A percentile compares a stretch with the other conserved stretches of the same genome.
Evolutionary conservation across 30 jellyfish, hydroid and myxozoan species (phyloP).

Genomic region (Aurelia coerulea): DNA sequence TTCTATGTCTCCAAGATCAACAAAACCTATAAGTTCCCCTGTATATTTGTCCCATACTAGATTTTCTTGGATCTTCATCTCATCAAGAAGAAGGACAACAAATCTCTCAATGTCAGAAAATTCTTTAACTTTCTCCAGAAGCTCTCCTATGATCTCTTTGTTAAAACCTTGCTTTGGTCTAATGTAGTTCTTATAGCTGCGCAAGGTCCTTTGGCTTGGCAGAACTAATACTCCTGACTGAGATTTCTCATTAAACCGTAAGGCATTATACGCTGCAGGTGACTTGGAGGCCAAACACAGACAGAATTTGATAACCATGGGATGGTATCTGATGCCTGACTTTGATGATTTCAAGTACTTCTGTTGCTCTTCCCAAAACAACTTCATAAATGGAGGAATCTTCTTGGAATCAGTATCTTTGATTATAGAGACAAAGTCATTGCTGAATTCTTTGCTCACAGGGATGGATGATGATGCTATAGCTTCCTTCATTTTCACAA

Average conservation of each 20-base stretch:
- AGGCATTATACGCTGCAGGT: slow-evolving; percentile 8
- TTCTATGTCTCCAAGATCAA: slow-evolving; percentile 75
- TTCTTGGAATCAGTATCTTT: slow-evolving; percentile 4
- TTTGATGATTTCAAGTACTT: neutral
- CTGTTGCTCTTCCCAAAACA: slow-evolving; percentile 68
- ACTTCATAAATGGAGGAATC: slow-evolving; percentile 70
- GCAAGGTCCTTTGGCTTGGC: slow-evolving; percentile 30
- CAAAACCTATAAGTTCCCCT: slow-evolving; percentile 79
- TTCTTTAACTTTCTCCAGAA: slow-evolving; percentile 19
- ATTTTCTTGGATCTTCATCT: slow-evolving; percentile 77
- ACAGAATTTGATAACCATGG: slow-evolving; percentile 5
- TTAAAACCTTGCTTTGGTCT: slow-evolving; percentile 28
- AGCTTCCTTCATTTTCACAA: slow-evolving; percentile 42
- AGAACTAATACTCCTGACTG: slow-evolving; percentile 10
- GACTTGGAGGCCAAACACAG: neutral
- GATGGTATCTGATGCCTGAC: neutral
- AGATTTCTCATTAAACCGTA: slow-evolving; percentile 7
- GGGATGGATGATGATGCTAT: slow-evolving; percentile 13
- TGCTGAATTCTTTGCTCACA: slow-evolving; percentile 14
- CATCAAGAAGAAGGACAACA: slow-evolving; percentile 66
- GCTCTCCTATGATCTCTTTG: slow-evolving; percentile 11
- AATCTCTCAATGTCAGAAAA: slow-evolving; percentile 46
- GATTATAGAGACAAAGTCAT: slow-evolving; percentile 48
- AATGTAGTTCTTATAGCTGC: slow-evolving; percentile 25
- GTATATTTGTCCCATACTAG: slow-evolving; percentile 91